Conservation (phyloP, 2,888 invertebrate genomes). For the Drosophila pegasa region DNA sequence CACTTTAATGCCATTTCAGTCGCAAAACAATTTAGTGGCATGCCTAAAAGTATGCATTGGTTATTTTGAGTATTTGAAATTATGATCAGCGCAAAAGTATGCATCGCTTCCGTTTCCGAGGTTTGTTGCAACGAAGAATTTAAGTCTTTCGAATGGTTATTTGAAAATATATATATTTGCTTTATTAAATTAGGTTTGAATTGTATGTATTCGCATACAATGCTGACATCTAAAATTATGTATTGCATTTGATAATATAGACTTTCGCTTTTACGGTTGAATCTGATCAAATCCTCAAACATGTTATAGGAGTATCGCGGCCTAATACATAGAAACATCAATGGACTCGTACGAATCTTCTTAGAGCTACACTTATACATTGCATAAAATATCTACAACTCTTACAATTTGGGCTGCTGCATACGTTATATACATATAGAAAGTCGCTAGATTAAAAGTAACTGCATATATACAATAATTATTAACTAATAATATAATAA, state of each 20-base stretch:
- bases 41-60: neutral
- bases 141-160: neutral
- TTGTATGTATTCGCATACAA: neutral
- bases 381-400: constrained; percentile 8
- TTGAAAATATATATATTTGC: neutral
- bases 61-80: neutral
- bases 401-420: constrained; percentile 1
- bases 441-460: neutral
- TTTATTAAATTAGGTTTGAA: neutral
- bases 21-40: neutral
- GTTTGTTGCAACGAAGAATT: neutral
- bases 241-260: constrained; percentile 1
- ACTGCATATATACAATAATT: constrained; percentile 7
- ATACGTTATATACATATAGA: constrained; percentile 5
- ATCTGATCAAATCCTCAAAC: neutral
- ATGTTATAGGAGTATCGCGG: neutral
- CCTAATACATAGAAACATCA: neutral
- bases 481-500: neutral
- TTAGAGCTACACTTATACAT: neutral
- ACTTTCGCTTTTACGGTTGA: neutral
- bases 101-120: neutral
- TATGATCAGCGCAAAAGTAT: neutral
- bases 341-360: neutral
- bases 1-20: too few species aligned
- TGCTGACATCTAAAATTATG: neutral